Evolutionary conservation across 1,140 invertebrate genomes (phyloP).

Genomic region (Pachypeltis micranthus): DNA sequence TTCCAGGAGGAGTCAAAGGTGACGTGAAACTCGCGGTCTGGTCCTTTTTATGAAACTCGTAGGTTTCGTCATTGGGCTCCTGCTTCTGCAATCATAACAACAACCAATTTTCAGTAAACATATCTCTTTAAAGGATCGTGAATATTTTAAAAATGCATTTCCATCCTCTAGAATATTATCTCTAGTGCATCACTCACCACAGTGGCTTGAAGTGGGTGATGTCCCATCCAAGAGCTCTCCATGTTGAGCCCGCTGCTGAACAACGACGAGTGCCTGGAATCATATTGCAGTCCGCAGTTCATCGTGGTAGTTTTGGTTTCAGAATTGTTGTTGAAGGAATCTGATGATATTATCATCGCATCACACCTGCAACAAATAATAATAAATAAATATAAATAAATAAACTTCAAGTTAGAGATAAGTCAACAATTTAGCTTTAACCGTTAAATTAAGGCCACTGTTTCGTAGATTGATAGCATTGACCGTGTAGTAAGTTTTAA

Average conservation of each 20-base stretch:
- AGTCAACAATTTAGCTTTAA: no score
- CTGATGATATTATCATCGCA: conserved; percentile 5
- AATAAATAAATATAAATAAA: not conserved
- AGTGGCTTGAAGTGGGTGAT: not conserved
- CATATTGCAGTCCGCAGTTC: conserved; percentile 3
- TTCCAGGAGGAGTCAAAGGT: conserved; percentile 14
- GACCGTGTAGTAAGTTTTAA: no score
- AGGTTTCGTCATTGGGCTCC: conserved; percentile 12
- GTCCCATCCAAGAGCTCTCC: not conserved
- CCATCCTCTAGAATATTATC: no score
- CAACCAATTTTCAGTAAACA: no score
- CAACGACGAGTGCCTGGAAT: not conserved
- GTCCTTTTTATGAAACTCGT: not conserved
- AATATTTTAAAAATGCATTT: no score
- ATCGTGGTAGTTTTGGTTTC: conserved; percentile 1
- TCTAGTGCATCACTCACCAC: not conserved
- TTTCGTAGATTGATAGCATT: no score
- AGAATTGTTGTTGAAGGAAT: not conserved
- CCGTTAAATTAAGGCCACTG: no score
- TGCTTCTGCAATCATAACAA: conserved; percentile 17
- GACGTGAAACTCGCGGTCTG: not conserved
- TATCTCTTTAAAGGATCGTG: no score
- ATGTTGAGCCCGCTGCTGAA: conserved; percentile 2
- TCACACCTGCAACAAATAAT: conserved; percentile 1
- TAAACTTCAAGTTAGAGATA: no score